Evolutionary conservation across 1,140 invertebrate genomes (phyloP).

Genomic region (Tyrophagus putrescentiae): DNA sequence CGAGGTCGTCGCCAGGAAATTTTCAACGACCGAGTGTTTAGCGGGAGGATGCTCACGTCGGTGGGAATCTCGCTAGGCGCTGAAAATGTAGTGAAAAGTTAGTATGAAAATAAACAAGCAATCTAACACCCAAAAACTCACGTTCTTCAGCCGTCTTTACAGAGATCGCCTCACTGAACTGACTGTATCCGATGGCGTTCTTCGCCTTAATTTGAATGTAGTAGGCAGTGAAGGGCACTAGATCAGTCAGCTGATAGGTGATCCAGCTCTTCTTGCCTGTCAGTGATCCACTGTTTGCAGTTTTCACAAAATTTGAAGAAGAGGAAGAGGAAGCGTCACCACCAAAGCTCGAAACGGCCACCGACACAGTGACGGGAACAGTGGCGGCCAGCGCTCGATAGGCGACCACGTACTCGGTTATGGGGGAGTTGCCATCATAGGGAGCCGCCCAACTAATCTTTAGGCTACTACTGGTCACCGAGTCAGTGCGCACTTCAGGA

Average conservation of each 20-base stretch:
- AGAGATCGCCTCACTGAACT: slow-evolving; percentile 8
- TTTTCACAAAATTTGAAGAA: not conserved
- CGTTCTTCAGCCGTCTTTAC: slow-evolving; percentile 17
- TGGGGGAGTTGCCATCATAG: slow-evolving; percentile 61
- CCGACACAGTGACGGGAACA: slow-evolving; percentile 31
- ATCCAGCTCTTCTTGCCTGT: not conserved
- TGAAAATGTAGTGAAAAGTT: not conserved
- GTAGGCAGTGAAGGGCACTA: slow-evolving; percentile 2
- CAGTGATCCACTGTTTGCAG: not conserved
- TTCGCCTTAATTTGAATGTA: slow-evolving; percentile 6
- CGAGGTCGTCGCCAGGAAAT: slow-evolving; percentile 4
- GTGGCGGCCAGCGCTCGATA: slow-evolving; percentile 59
- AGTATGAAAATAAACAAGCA: not conserved
- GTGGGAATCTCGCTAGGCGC: not conserved
- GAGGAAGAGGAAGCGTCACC: not conserved
- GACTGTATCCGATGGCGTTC: slow-evolving; percentile 15
- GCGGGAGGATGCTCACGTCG: slow-evolving; percentile 3
- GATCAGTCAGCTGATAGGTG: slow-evolving; percentile 9
- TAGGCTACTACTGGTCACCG: slow-evolving; percentile 28
- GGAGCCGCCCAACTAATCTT: slow-evolving; percentile 30
- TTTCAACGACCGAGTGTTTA: slow-evolving; percentile 3
- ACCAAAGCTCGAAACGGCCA: not conserved
- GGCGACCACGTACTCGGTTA: slow-evolving; percentile 63
- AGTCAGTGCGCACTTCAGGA: slow-evolving; percentile 27
- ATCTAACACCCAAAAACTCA: not conserved